Evolutionary conservation across 2,888 invertebrate species (phyloP).

Genomic region (Carcina quercana): DNA sequence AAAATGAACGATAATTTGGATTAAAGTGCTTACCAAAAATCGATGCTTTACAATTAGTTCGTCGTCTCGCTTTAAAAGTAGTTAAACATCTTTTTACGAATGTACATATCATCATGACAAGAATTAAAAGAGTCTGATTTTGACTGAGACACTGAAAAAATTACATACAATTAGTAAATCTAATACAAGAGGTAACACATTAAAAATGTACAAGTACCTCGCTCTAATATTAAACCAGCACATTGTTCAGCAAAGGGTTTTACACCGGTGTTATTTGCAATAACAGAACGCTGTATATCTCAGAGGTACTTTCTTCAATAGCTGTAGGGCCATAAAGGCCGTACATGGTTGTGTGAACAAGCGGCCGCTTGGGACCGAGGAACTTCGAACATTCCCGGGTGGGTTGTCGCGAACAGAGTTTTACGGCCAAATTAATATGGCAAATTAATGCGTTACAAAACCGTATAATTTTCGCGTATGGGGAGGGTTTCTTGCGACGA

Average conservation of each 20-base stretch:
- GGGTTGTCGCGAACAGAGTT: conserved; percentile 71
- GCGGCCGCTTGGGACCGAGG: conserved; percentile 56
- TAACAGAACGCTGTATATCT: conserved; percentile 43
- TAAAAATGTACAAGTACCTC: too few relatives aligned
- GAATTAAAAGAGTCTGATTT: too few relatives aligned
- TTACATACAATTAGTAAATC: too few relatives aligned
- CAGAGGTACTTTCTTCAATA: conserved; percentile 51
- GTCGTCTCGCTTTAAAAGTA: too few relatives aligned
- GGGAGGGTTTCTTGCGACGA: conserved; percentile 62
- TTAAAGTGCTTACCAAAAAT: too few relatives aligned
- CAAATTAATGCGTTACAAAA: conserved; percentile 72
- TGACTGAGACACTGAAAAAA: too few relatives aligned
- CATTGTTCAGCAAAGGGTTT: conserved; percentile 36
- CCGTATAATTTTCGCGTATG: conserved; percentile 69
- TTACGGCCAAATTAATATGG: conserved; percentile 76
- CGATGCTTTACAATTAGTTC: too few relatives aligned
- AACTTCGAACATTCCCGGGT: conserved; percentile 64
- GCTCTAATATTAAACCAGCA: too few relatives aligned
- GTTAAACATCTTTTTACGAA: too few relatives aligned
- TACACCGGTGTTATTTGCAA: conserved; percentile 51
- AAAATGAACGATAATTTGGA: too few relatives aligned
- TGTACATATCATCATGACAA: too few relatives aligned
- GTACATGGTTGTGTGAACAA: conserved; percentile 30
- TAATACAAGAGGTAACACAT: too few relatives aligned
- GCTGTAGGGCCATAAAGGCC: conserved; percentile 48